Conservation (phyloP, 2,888 invertebrate species). For the Shargacucullia verbasci region DNA sequence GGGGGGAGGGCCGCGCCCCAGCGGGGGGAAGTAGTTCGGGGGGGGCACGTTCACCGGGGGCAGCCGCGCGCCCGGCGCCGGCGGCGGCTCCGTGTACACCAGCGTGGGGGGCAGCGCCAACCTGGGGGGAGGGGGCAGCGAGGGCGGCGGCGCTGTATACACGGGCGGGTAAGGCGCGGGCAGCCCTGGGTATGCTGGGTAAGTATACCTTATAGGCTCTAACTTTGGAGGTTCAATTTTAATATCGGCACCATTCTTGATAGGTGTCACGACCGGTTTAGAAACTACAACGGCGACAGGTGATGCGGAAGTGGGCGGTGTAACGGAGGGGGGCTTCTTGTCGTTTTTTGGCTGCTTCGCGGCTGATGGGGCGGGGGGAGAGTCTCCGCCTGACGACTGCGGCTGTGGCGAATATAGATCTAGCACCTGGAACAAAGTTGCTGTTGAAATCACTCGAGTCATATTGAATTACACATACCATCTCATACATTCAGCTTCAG, state of each 20-base stretch:
- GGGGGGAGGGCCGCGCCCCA: constrained; percentile 69
- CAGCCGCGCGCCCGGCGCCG: constrained; percentile 68
- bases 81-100: constrained; percentile 83
- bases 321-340: constrained; percentile 84
- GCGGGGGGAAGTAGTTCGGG: constrained; percentile 76
- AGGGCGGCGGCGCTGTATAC: constrained; percentile 79
- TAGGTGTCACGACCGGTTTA: constrained; percentile 73
- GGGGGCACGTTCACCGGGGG: constrained; percentile 81
- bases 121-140: constrained; percentile 72
- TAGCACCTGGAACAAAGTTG: constrained; percentile 87
- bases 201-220: constrained; percentile 74
- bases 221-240: constrained; percentile 76
- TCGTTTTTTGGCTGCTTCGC: constrained; percentile 87
- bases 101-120: constrained; percentile 73
- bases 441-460: too few relatives aligned
- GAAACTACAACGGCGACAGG: constrained; percentile 75
- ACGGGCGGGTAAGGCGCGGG: constrained; percentile 79
- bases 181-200: constrained; percentile 75
- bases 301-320: constrained; percentile 86
- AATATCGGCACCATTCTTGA: constrained; percentile 80
- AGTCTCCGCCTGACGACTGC: constrained; percentile 90
- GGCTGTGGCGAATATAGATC: constrained; percentile 96
- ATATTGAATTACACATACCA: too few relatives aligned
- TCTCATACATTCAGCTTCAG: too few relatives aligned
- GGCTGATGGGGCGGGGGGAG: constrained; percentile 90